Evolutionary conservation across 1,140 invertebrate genomes (phyloP).

Genomic region (Brachionus asplanchnoidis): DNA sequence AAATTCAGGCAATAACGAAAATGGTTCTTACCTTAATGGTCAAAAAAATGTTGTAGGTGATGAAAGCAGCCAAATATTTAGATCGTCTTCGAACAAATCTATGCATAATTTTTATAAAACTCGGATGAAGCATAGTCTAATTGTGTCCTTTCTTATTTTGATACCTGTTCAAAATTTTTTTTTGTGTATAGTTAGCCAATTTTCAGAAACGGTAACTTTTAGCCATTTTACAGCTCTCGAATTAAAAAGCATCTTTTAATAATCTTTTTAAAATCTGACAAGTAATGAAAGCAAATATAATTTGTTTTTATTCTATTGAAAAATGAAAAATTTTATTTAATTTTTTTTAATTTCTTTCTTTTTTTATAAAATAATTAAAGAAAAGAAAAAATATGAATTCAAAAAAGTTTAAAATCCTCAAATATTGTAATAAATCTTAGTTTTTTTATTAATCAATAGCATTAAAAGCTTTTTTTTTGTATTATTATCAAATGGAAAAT

Average conservation of each 20-base stretch:
- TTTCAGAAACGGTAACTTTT: constrained; percentile 4
- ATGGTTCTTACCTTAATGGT: neutral
- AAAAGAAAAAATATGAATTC: too few species aligned
- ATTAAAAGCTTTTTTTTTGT: too few species aligned
- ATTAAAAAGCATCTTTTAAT: neutral
- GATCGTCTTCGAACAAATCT: neutral
- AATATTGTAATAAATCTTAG: too few species aligned
- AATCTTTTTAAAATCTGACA: too few species aligned
- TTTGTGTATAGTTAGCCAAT: neutral
- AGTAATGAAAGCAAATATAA: too few species aligned
- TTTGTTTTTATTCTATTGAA: too few species aligned
- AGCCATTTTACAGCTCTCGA: neutral
- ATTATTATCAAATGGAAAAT: too few species aligned
- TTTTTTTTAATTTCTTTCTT: too few species aligned
- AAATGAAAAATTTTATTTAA: too few species aligned
- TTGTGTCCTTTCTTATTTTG: constrained; percentile 11
- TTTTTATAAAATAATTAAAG: too few species aligned
- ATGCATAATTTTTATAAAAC: constrained; percentile 26
- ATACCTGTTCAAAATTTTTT: constrained; percentile 35
- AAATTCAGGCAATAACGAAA: neutral
- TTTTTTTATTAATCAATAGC: too few species aligned
- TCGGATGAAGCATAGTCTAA: constrained; percentile 18
- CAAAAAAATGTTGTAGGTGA: neutral
- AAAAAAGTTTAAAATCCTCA: too few species aligned
- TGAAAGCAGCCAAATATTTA: constrained; percentile 7